Percentiles rank a stretch among this genome's conserved stretches.
These are phyloP conservation scores for Microcebus tavaratra DNA, from an alignment of 2,113 vertebrate genomes.

Conservation along the genomic window DNA sequence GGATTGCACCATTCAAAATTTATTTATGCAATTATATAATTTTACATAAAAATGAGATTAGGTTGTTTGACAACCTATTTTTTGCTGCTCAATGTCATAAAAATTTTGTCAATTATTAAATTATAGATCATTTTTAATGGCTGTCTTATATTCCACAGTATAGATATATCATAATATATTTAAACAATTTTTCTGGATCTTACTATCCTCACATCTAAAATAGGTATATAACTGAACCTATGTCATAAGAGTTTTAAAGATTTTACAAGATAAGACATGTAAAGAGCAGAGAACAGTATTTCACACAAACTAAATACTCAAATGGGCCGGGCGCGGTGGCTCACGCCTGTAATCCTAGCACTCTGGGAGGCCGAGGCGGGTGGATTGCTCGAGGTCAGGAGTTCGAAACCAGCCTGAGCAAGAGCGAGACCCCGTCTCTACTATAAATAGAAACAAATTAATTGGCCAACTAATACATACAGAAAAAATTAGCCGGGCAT, in stretches of 20 bases:
- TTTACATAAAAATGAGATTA: conserved; percentile 6
- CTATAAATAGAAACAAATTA: too few relatives aligned
- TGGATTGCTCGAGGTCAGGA: too few relatives aligned
- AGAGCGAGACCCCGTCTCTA: too few relatives aligned
- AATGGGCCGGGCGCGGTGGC: too few relatives aligned
- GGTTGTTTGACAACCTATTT: conserved; percentile 1
- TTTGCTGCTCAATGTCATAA: not conserved
- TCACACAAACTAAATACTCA: not conserved
- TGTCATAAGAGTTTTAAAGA: not conserved
- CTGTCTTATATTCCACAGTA: not conserved
- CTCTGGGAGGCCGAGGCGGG: too few relatives aligned
- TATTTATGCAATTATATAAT: not conserved
- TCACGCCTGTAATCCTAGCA: too few relatives aligned
- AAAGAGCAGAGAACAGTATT: not conserved
- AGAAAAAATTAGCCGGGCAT: too few relatives aligned
- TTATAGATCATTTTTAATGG: not conserved
- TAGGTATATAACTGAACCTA: not conserved
- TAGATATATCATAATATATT: not conserved
- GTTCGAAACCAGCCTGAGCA: too few relatives aligned
- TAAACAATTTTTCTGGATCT: not conserved
- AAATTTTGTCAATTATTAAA: not conserved
- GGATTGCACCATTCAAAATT: not conserved
- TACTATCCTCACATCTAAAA: not conserved
- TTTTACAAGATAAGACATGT: not conserved
- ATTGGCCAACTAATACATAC: too few relatives aligned